phyloP scores from a whole-genome alignment of 2,888 invertebrate genomes.

The Tryphoninae sp. region DNA sequence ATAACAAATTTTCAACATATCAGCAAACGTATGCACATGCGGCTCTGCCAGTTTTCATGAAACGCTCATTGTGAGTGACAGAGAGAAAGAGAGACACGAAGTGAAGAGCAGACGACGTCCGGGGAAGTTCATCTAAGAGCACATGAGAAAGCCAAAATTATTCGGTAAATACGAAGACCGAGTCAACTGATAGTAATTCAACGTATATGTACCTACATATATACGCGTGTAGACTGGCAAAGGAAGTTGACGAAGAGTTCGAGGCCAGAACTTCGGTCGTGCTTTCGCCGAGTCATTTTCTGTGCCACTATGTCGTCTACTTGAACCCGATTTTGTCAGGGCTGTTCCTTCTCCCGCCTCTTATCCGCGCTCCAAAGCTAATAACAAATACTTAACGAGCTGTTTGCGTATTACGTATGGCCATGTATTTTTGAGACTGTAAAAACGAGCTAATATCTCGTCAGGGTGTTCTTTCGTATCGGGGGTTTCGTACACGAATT shows the following conservation, averaged over 20 bases:
- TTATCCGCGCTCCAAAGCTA: conserved; percentile 13
- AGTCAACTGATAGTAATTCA: conserved; percentile 4
- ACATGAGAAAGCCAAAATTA: conserved; percentile 16
- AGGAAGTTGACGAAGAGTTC: conserved; percentile 29
- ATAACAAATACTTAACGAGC: conserved; percentile 21
- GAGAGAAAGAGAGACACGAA: conserved; percentile 9
- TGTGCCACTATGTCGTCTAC: conserved; percentile 7
- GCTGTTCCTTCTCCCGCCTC: background rate
- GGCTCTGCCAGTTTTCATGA: background rate
- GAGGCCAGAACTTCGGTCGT: conserved; percentile 6
- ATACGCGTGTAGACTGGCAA: background rate
- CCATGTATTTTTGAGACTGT: background rate
- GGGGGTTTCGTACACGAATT: background rate
- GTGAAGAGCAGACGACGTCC: background rate
- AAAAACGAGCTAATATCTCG: conserved; percentile 9
- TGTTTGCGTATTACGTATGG: background rate
- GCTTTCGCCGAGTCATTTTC: conserved; percentile 24
- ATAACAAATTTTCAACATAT: background rate
- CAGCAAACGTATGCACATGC: background rate
- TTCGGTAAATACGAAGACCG: background rate
- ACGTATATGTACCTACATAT: background rate
- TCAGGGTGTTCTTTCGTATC: background rate
- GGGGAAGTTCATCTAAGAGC: background rate
- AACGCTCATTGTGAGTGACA: conserved; percentile 36
- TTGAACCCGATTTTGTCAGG: conserved; percentile 41